Evolutionary conservation across 2,888 invertebrate species (phyloP).

Genomic region (Venustoraphidia nigricollis): DNA sequence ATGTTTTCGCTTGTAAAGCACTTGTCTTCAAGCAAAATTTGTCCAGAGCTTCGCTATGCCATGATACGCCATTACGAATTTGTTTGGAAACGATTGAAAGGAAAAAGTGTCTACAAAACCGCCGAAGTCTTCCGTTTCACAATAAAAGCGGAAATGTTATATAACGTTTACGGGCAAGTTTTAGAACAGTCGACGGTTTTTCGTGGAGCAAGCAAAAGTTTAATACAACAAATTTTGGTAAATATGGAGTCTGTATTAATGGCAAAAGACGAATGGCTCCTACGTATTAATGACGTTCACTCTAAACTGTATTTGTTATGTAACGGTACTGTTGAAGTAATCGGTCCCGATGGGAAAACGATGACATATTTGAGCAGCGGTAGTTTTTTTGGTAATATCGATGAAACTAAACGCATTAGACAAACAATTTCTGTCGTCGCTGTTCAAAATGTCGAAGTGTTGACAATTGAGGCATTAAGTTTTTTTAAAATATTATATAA

Average conservation of each 20-base stretch:
- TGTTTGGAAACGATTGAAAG: conserved; percentile 12
- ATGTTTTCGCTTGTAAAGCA: no score
- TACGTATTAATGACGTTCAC: conserved; percentile 14
- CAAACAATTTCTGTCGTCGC: conserved; percentile 16
- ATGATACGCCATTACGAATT: conserved; percentile 12
- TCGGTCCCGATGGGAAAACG: conserved; percentile 15
- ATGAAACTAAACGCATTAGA: conserved; percentile 9
- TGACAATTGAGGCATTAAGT: conserved; percentile 9
- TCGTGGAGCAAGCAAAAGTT: conserved; percentile 6
- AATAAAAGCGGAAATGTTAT: conserved; percentile 12
- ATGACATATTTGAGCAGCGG: conserved; percentile 11
- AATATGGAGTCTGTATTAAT: no score
- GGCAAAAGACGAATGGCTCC: conserved; percentile 3
- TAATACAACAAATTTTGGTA: neutral
- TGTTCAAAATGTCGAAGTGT: conserved; percentile 14
- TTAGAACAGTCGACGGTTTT: conserved; percentile 10
- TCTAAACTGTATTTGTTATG: conserved; percentile 12
- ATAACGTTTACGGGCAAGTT: conserved; percentile 10
- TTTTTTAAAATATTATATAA: conserved; percentile 13
- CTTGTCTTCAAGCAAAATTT: no score
- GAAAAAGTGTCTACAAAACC: conserved; percentile 8
- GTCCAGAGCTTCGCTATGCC: no score
- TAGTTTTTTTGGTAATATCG: conserved; percentile 16
- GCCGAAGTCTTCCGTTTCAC: conserved; percentile 9
- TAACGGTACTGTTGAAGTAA: conserved; percentile 14